A percentile compares a stretch with the other conserved stretches of the same genome.
Evolutionary conservation across 2,113 vertebrate species (phyloP).

Genomic region (Desmodus rotundus): DNA sequence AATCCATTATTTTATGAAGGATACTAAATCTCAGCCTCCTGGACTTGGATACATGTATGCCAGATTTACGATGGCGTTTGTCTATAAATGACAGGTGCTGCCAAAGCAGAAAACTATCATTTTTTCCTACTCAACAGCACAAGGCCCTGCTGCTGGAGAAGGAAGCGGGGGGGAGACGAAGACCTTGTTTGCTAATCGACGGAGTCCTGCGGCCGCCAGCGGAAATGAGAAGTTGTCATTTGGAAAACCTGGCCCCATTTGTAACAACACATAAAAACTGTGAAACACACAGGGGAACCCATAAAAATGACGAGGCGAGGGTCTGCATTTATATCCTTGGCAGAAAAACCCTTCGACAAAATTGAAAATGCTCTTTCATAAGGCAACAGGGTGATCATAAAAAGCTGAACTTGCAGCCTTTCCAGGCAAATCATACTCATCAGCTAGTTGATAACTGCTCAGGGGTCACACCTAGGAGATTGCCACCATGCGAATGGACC

Average conservation of each 20-base stretch:
- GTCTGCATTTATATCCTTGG: conserved; percentile 36
- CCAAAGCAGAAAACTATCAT: conserved; percentile 49
- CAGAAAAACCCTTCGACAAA: conserved; percentile 37
- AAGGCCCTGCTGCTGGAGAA: conserved; percentile 34
- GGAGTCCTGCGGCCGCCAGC: neutral
- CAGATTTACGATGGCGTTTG: conserved; percentile 55
- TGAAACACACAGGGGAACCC: neutral
- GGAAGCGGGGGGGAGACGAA: neutral
- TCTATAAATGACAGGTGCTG: conserved; percentile 50
- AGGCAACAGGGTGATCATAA: neutral
- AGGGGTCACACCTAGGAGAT: neutral
- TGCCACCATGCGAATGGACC: neutral
- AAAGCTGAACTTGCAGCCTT: neutral
- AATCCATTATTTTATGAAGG: conserved; percentile 68
- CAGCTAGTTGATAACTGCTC: neutral
- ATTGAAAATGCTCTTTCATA: conserved; percentile 26
- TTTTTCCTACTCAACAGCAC: conserved; percentile 53
- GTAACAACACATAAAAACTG: conserved; percentile 52
- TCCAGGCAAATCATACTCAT: neutral
- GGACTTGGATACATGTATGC: conserved; percentile 43
- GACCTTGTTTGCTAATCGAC: conserved; percentile 55
- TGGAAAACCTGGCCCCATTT: conserved; percentile 48
- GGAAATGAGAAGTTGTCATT: conserved; percentile 42
- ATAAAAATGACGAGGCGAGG: neutral
- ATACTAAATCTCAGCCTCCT: conserved; percentile 47